Percentiles rank a stretch among this genome's conserved stretches.
These are phyloP conservation scores for Aphelocoma californica DNA, from an alignment of 2,797 vertebrate species.

Conservation along the genomic window DNA sequence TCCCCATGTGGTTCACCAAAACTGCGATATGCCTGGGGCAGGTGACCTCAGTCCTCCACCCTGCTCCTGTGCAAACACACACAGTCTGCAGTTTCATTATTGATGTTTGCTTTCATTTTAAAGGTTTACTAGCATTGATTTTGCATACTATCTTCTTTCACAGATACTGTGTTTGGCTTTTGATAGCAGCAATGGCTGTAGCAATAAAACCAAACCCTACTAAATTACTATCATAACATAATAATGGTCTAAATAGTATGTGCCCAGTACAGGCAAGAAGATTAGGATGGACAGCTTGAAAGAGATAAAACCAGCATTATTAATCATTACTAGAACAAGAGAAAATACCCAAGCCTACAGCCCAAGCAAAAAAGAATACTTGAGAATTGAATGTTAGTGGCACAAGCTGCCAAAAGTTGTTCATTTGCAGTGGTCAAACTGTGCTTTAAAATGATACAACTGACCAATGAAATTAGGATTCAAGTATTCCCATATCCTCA, in stretches of 20 bases:
- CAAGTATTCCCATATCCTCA: not conserved
- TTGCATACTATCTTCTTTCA: not conserved
- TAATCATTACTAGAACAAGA: not conserved
- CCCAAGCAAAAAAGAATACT: not conserved
- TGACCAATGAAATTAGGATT: not conserved
- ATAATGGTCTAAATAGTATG: not conserved
- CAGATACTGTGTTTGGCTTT: not conserved
- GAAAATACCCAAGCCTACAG: not conserved
- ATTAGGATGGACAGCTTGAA: not conserved
- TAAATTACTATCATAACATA: not conserved
- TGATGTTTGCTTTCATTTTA: not conserved
- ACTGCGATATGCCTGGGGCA: not conserved
- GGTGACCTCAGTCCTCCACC: not conserved
- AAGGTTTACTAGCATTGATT: not conserved
- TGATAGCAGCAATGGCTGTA: not conserved
- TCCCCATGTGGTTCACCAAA: not conserved
- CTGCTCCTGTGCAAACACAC: not conserved
- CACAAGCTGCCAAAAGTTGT: not conserved
- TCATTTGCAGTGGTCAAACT: not conserved
- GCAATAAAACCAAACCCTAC: not conserved
- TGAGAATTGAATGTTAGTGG: not conserved
- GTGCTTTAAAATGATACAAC: not conserved
- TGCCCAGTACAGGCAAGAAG: not conserved
- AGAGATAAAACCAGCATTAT: not conserved
- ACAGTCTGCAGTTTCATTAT: not conserved